Conservation (phyloP, 1,140 invertebrate genomes). For the Diploscapter pachys region DNA sequence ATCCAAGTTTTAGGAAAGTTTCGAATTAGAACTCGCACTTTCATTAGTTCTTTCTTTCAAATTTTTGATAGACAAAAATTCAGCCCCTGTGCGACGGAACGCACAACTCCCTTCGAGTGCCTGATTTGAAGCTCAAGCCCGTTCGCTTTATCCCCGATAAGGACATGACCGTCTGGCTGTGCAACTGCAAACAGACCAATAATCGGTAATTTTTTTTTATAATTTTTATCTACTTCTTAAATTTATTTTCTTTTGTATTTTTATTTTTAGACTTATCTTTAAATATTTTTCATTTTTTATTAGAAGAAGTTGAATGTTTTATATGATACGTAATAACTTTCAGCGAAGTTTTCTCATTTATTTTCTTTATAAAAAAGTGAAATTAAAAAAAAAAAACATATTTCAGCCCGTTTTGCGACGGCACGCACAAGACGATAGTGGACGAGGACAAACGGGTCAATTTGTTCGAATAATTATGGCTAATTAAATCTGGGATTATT, state of each 20-base stretch:
- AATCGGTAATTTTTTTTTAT: conserved; percentile 64
- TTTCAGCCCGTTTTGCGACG: conserved; percentile 85
- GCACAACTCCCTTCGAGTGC: conserved; percentile 73
- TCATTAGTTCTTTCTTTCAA: neutral
- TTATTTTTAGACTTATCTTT: too few species aligned
- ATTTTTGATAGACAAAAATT: neutral
- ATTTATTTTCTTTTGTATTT: too few species aligned
- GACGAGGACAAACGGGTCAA: conserved; percentile 45
- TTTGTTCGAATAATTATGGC: conserved; percentile 41
- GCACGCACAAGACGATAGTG: conserved; percentile 70
- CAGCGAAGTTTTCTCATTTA: too few species aligned
- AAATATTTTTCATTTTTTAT: too few species aligned
- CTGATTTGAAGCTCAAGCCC: conserved; percentile 66
- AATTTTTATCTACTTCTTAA: too few species aligned
- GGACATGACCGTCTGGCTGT: conserved; percentile 91
- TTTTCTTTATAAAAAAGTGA: too few species aligned
- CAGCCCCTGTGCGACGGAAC: conserved; percentile 90
- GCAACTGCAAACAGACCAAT: conserved; percentile 93
- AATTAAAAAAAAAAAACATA: too few species aligned
- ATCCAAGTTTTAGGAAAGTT: too few species aligned
- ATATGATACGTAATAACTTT: too few species aligned
- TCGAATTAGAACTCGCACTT: too few species aligned
- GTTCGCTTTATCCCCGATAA: conserved; percentile 78
- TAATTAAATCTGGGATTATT: too few species aligned
- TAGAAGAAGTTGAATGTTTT: too few species aligned